Base-by-base conservation (phyloP, 2,888 invertebrate genomes). In the Aphidius colemani region DNA sequence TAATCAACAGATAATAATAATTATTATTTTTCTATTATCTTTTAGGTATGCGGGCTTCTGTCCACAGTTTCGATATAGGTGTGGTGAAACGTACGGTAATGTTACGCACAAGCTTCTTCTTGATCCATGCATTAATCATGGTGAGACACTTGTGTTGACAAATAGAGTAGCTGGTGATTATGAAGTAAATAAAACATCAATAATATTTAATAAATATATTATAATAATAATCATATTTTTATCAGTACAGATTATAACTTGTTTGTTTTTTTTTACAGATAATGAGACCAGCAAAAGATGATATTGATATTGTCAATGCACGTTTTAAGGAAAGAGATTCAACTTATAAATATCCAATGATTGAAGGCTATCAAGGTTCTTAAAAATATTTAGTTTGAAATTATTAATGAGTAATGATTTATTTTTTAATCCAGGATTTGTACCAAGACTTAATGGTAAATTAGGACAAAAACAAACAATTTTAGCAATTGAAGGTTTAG, bases 41-140 rank as follows among this genome's bases (percentile, higher is more conserved):
- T 51, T 53, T 44, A 92, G 92, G 64, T 92, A 93, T 78, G 89
- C 91, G 3, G 93, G 93, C 48, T 90, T 90, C 75, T 90, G 90
- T 74, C 91, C 92, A 0, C 90, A 91, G 74, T 90, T 89, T 82
- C 88, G 88, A 65, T 91, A 88, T 77, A 86, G 90, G 30, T 86
- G 89, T 67, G 92, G 92, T 3, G 88, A 91, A 81, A 90, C 91
- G 0, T 92, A 89, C 82, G 92, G 91, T 60, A 88, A 87, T 6
- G 86, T 89, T 51, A 90, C 91, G 0, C 75, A 76, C 78, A 90
- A 91, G 82, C 85, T 91, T 57, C 85, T 92, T 0, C 79, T 91
- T 71, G 92, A 92, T 80, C 92, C 92, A 0, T 88, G 88, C 59
- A 88, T 90, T 43, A 87, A 87, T 70, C 91, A 91, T 80, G 88